Evolutionary conservation across 2,113 vertebrate species (phyloP).

Genomic region (Trogon surrucura): DNA sequence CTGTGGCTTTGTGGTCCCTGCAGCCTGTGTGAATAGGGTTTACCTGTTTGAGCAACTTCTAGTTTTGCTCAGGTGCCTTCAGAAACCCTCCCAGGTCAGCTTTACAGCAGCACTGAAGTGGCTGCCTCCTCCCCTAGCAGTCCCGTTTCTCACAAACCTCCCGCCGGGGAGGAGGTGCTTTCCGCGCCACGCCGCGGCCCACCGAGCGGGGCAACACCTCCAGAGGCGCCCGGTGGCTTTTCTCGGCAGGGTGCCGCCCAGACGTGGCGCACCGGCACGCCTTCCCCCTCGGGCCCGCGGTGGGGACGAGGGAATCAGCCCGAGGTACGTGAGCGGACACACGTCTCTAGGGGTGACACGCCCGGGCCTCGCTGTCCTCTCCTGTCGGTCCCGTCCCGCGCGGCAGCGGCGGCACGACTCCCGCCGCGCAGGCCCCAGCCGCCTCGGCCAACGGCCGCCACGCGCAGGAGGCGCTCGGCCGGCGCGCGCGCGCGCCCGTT

Average conservation of each 20-base stretch:
- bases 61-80: not conserved
- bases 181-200: fast-evolving
- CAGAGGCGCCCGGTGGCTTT: fast-evolving
- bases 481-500: constrained; percentile 72
- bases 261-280: fast-evolving
- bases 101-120: fast-evolving
- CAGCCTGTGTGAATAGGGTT: not conserved
- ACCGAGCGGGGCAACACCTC: fast-evolving
- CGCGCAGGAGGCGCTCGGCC: constrained; percentile 8
- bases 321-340: not conserved
- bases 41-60: not conserved
- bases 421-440: not conserved
- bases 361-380: not conserved
- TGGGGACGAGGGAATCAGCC: not conserved
- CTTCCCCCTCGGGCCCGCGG: not conserved
- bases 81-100: fast-evolving
- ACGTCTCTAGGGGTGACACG: not conserved
- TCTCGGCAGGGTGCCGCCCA: not conserved
- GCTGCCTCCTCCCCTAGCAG: fast-evolving
- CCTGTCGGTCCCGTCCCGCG: not conserved
- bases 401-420: not conserved
- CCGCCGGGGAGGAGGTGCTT: not conserved
- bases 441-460: not conserved
- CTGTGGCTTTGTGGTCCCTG: not conserved
- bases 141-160: not conserved